phyloP scores from a whole-genome alignment of 2,113 vertebrate genomes.

The Tragulus kanchil region DNA sequence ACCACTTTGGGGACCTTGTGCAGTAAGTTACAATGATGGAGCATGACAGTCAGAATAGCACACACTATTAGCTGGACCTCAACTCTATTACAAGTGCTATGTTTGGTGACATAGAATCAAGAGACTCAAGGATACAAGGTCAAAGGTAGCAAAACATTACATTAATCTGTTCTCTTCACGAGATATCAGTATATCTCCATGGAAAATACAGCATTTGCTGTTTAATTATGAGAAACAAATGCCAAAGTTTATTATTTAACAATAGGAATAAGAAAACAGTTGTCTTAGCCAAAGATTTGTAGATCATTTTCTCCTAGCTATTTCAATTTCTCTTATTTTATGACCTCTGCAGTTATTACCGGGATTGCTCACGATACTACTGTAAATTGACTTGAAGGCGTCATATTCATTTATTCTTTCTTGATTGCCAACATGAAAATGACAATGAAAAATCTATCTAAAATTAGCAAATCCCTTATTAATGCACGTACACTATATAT shows the following conservation, averaged over 20 bases:
- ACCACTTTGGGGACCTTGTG: too few species aligned
- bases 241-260: slow-evolving; percentile 72
- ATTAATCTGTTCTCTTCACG: slow-evolving; percentile 92
- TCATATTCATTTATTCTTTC: slow-evolving; percentile 71
- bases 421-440: slow-evolving; percentile 68
- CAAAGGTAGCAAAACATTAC: slow-evolving; percentile 95
- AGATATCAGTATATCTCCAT: slow-evolving; percentile 87
- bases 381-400: slow-evolving; percentile 68
- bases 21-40: too few species aligned
- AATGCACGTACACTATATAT: not conserved
- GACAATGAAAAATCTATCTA: slow-evolving; percentile 69
- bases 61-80: too few species aligned
- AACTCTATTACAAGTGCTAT: slow-evolving; percentile 82
- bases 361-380: slow-evolving; percentile 68
- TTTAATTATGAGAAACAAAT: slow-evolving; percentile 89
- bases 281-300: slow-evolving; percentile 61
- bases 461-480: slow-evolving; percentile 68
- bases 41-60: too few species aligned
- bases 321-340: slow-evolving; percentile 72
- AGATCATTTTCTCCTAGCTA: slow-evolving; percentile 63
- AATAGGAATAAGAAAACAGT: slow-evolving; percentile 17
- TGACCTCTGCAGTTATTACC: slow-evolving; percentile 71
- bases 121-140: slow-evolving; percentile 93
- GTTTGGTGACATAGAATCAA: slow-evolving; percentile 93
- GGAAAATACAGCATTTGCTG: slow-evolving; percentile 84